Evolutionary conservation across 2,888 invertebrate species (phyloP).

Genomic region (Eilema griseolum): DNA sequence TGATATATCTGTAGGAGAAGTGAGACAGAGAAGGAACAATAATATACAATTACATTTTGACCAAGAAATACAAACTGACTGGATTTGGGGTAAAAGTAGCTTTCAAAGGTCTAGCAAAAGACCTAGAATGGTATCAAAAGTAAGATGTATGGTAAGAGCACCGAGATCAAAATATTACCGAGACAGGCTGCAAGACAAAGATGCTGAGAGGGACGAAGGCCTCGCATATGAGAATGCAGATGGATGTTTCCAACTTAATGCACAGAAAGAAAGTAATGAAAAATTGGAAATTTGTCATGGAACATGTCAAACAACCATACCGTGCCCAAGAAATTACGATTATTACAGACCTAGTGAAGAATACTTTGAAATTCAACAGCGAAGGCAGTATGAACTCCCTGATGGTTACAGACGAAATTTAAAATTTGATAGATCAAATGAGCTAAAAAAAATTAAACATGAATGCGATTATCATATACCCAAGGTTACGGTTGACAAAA

Average conservation of each 20-base stretch:
- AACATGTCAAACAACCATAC: neutral
- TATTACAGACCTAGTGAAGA: neutral
- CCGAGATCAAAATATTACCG: neutral
- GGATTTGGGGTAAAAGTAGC: neutral
- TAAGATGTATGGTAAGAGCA: neutral
- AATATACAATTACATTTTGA: constrained; percentile 20
- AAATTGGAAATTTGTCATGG: neutral
- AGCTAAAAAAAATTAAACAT: neutral
- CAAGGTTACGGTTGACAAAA: neutral
- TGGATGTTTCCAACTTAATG: neutral
- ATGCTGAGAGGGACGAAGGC: neutral
- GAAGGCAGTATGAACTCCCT: neutral
- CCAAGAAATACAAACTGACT: constrained; percentile 52
- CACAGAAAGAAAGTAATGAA: neutral
- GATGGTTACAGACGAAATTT: neutral
- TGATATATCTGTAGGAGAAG: constrained; percentile 60
- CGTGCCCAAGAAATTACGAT: neutral
- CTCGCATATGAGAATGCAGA: neutral
- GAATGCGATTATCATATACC: neutral
- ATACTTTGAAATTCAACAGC: neutral
- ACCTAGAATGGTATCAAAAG: neutral
- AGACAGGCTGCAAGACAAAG: neutral
- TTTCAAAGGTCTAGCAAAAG: constrained; percentile 14
- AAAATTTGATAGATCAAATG: neutral
- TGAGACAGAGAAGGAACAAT: constrained; percentile 51